Evolutionary conservation across 2,113 vertebrate species (phyloP).

Genomic region (Plectropomus leopardus): DNA sequence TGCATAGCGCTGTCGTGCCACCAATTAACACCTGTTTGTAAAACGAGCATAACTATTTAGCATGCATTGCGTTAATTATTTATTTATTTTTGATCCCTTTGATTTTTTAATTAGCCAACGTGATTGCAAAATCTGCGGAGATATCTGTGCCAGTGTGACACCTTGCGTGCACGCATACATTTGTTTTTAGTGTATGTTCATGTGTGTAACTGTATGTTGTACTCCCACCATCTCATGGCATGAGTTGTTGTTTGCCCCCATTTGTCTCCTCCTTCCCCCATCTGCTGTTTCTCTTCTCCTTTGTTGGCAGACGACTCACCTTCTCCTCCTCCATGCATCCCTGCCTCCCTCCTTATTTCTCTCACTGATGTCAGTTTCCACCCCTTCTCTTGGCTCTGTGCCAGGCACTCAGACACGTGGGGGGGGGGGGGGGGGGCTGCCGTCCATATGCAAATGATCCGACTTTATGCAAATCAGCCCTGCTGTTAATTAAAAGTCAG

Average conservation of each 20-base stretch:
- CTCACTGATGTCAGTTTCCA: constrained; percentile 48
- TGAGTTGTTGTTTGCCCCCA: constrained; percentile 51
- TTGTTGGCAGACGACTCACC: constrained; percentile 68
- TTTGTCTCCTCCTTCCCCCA: constrained; percentile 59
- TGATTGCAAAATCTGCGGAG: constrained; percentile 50
- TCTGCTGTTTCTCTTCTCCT: constrained; percentile 60
- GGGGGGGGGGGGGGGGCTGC: constrained; percentile 37
- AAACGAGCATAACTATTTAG: constrained; percentile 39
- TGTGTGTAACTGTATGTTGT: neutral
- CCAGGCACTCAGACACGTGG: constrained; percentile 73
- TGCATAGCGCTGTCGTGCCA: constrained; percentile 41
- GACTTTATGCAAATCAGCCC: constrained; percentile 67
- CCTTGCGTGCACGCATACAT: neutral
- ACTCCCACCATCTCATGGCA: neutral
- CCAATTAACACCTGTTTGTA: constrained; percentile 70
- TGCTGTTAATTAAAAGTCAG: constrained; percentile 82
- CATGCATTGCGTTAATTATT: neutral
- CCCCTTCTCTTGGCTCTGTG: constrained; percentile 59
- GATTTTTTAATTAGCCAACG: constrained; percentile 53
- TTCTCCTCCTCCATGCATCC: constrained; percentile 44
- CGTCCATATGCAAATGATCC: constrained; percentile 63
- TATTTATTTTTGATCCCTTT: too few species aligned
- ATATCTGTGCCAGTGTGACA: constrained; percentile 22
- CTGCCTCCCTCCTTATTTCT: constrained; percentile 34
- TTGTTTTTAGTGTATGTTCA: neutral